Percentiles rank a stretch among this genome's conserved stretches.
Evolutionary conservation across 1,140 invertebrate species (phyloP).

Genomic region (Mesaphorura yosii): DNA sequence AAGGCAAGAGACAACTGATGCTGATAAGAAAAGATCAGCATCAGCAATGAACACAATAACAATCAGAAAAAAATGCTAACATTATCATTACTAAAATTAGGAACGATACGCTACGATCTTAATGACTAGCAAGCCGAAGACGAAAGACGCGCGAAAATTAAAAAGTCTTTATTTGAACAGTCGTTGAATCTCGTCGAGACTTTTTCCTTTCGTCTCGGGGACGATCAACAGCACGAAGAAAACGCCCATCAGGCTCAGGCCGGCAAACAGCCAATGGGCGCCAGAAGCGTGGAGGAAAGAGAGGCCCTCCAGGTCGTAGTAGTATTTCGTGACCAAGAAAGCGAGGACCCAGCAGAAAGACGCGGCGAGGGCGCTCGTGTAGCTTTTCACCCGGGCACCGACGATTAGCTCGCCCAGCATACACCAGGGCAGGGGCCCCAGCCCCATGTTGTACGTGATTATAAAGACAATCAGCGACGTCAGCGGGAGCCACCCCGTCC

Average conservation of each 20-base stretch:
- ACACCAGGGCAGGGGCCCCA: slow-evolving; percentile 73
- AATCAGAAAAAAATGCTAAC: no score
- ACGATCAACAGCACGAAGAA: slow-evolving; percentile 69
- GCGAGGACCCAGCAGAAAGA: slow-evolving; percentile 50
- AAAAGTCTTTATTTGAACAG: no score
- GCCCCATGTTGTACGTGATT: slow-evolving; percentile 46
- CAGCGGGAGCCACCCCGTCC: slow-evolving; percentile 38
- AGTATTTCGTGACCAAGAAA: slow-evolving; percentile 81
- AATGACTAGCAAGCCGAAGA: no score
- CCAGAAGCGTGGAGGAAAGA: slow-evolving; percentile 52
- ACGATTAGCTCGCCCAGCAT: slow-evolving; percentile 66
- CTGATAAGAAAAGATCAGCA: no score
- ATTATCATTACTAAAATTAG: no score
- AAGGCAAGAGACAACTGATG: no score
- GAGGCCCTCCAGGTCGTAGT: slow-evolving; percentile 57
- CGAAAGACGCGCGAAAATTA: no score
- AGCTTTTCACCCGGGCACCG: slow-evolving; percentile 60
- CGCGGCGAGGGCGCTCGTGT: slow-evolving; percentile 46
- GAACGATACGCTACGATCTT: no score
- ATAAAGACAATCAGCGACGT: slow-evolving; percentile 47
- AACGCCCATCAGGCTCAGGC: slow-evolving; percentile 57
- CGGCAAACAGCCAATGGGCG: slow-evolving; percentile 70
- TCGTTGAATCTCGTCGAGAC: slow-evolving; percentile 75
- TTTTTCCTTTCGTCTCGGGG: slow-evolving; percentile 81
- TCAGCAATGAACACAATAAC: no score